A percentile compares a stretch with the other conserved stretches of the same genome.
Conservation (phyloP, 2,113 vertebrate genomes). For the Tor tambroides region DNA sequence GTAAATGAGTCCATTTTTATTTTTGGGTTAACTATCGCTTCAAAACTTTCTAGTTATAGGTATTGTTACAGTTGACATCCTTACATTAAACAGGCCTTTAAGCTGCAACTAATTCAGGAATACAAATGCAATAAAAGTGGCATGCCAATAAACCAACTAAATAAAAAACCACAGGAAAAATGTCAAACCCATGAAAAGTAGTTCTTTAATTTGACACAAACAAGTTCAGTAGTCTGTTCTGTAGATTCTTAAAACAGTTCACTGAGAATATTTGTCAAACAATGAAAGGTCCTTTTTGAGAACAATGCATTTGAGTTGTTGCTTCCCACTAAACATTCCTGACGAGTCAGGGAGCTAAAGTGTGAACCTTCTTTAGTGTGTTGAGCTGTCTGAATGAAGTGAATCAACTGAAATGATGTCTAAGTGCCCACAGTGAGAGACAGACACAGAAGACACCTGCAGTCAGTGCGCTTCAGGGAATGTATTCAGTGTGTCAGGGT, state of each 20-base stretch:
- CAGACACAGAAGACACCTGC: not conserved
- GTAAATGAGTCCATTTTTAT: no score
- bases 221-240: not conserved
- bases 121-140: not conserved
- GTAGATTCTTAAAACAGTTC: not conserved
- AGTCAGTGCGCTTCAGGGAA: not conserved
- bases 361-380: not conserved
- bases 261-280: not conserved
- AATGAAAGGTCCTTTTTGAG: constrained; percentile 14
- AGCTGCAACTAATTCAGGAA: not conserved
- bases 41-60: not conserved
- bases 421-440: not conserved
- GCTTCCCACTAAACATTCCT: not conserved
- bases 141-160: not conserved
- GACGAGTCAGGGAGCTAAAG: not conserved
- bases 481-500: not conserved
- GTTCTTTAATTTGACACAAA: not conserved
- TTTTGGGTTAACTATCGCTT: no score
- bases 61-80: not conserved
- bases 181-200: not conserved
- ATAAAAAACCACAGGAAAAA: no score
- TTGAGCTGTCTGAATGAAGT: not conserved
- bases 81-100: not conserved
- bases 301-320: not conserved
- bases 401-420: not conserved